phyloP scores from a whole-genome alignment of 2,888 invertebrate genomes.

The Eutolmus rufibarbis region DNA sequence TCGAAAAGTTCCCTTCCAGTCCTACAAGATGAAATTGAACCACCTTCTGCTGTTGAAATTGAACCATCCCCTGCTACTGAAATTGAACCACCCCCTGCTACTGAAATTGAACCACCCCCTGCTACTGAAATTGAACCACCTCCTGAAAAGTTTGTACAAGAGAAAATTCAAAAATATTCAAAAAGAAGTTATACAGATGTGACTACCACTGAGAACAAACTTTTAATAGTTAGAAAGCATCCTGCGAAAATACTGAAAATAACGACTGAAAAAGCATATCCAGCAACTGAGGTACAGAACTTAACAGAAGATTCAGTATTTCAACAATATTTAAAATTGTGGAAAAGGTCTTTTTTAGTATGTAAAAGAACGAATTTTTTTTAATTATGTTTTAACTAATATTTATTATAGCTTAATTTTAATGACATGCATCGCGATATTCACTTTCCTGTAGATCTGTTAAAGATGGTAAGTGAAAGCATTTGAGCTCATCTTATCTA shows the following conservation, averaged over 20 bases:
- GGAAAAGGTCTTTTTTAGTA: not conserved
- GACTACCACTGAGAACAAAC: not conserved
- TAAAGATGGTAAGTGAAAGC: not conserved
- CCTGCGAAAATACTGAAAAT: not conserved
- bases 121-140: not conserved
- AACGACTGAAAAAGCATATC: not conserved
- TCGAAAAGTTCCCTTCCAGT: not conserved
- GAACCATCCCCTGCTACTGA: not conserved
- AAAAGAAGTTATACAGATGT: not conserved
- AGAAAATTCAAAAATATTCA: not conserved
- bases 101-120: not conserved
- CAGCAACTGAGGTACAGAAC: not conserved
- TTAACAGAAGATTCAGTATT: not conserved
- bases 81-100: not conserved
- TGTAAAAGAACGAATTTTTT: not conserved
- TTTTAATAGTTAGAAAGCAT: not conserved
- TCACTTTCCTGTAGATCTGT: not conserved
- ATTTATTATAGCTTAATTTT: not conserved
- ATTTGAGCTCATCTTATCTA: not conserved
- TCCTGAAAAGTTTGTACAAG: not conserved
- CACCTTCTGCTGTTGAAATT: not conserved
- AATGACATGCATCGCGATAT: not conserved
- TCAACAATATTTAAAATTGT: not conserved
- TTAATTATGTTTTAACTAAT: not conserved
- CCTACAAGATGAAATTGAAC: not conserved